Evolutionary conservation across 2,888 invertebrate species (phyloP), one percentile per base, ranked within the genome.

Genomic region (Stenchaetothrips biformis): DNA sequence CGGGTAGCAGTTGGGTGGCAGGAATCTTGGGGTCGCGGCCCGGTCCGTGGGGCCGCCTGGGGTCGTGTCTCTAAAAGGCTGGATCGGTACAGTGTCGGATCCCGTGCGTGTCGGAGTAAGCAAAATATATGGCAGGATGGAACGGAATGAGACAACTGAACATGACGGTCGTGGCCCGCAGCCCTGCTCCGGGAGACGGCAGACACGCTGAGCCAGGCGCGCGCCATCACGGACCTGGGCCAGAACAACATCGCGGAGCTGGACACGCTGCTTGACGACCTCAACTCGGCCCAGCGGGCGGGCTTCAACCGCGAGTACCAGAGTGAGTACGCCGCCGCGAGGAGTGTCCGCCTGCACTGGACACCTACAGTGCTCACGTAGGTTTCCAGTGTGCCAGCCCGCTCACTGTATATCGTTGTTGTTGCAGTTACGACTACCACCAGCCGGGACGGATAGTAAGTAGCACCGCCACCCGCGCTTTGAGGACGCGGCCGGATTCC

Each of bases 201-300:
- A 82, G 87, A 85, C 80, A 79, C 81, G 25, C 79, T 79, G 16
- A 85, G 87, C 0, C 88, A 88, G 82, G 88, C 85, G 81, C 88
- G 88, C 13, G 88, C 88, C 82, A 89, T 89, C 62, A 84, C 89
- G 83, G 86, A 87, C 4, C 67, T 74, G 25, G 67, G 67, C 67
- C 67, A 74, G 25, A 74, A 92, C 84, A 93, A 93, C 85, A 92
- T 93, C 78, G 93, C 92, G 84, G 93, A 94, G 86, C 86, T 94
- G 85, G 94, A 94, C 86, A 92, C 92, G 0, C 87, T 94, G 79
- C 88, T 94, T 80, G 93, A 93, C 83, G 94, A 94, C 86, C 87
- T 94, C 79, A 85, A 85, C 81, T 84, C 85, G 7, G 85, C 85
- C 21, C 86, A 86, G 81, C 84, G 83, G 80, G 83, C 84, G 78